Evolutionary conservation across 2,888 invertebrate species (phyloP).

Genomic region (Spatulosminthurus flaviceps): DNA sequence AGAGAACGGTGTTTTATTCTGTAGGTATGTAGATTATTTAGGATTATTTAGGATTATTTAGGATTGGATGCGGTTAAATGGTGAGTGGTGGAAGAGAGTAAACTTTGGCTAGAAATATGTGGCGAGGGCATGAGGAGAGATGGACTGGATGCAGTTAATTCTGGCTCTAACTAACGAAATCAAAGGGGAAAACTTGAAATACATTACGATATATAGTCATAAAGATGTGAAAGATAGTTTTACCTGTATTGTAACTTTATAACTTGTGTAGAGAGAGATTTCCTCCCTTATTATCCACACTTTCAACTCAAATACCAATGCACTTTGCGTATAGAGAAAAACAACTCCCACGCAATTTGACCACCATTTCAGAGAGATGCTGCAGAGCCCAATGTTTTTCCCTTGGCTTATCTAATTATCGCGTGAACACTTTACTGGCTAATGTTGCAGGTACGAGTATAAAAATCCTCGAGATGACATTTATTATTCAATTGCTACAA

Average conservation of each 20-base stretch:
- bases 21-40: too few relatives aligned
- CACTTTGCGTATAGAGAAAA: neutral
- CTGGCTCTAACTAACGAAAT: neutral
- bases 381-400: neutral
- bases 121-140: too few relatives aligned
- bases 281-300: too few relatives aligned
- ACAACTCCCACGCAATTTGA: conserved; percentile 7
- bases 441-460: neutral
- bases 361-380: neutral
- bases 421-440: neutral
- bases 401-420: neutral
- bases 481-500: neutral
- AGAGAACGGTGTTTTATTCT: too few relatives aligned
- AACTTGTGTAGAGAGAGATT: too few relatives aligned
- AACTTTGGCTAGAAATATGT: too few relatives aligned
- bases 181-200: conserved; percentile 8
- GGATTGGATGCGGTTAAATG: too few relatives aligned
- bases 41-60: too few relatives aligned
- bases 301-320: too few relatives aligned
- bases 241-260: neutral
- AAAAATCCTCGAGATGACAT: neutral
- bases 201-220: neutral
- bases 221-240: neutral
- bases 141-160: too few relatives aligned
- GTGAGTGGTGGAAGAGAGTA: too few relatives aligned